Base-by-base conservation (phyloP, 2,113 vertebrate genomes). In the Dendropsophus ebraccatus region DNA sequence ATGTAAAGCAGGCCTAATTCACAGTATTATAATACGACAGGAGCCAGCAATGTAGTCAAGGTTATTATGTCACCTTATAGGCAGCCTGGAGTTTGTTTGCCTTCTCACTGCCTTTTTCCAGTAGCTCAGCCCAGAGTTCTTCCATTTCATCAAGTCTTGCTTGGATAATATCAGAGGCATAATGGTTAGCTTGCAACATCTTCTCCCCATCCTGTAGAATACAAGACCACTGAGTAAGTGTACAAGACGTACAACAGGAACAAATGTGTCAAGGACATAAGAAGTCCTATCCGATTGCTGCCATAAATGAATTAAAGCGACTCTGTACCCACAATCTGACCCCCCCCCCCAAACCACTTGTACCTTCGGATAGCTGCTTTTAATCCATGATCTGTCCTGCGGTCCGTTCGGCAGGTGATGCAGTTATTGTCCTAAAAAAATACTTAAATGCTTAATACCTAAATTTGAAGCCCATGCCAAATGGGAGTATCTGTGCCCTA, bases 121-220 rank as follows among this genome's bases (percentile, higher is more conserved):
- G 88, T 52, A 98, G 91, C 54, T 93, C 87, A 5, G 93, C 91
- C 96, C 97, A 97, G 72, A 94, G 89, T 28, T 95, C 93, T 32
- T 88, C 90, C 89, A 97, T 92, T 89, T 97, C 96, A 87, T 91
- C 89, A 32, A 97, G 90, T 86, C 88, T 92, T 81, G 91, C 91
- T 83, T 84, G 90, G 85, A 98, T 92, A 81, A 95, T 94, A 67
- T 89, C 91, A 0, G 92, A 87, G 54, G 94, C 92, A 1, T 89
- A 92, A 52, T 91, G 92, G 32, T 54, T 89, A 56, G 85, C 90
- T 47, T 5, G 86, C 70, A 96, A 83, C 93, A 97, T 94, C 88
- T 92, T 94, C 89, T 96, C 93, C 0, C 95, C 96, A 85, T 97
- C 96, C 96, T 98, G 35, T 0, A 84, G 70, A 11, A 87, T 90